A percentile compares a stretch with the other conserved stretches of the same genome.
phyloP scores from a whole-genome alignment of 1,140 invertebrate species.

The Drosophila oshimai region DNA sequence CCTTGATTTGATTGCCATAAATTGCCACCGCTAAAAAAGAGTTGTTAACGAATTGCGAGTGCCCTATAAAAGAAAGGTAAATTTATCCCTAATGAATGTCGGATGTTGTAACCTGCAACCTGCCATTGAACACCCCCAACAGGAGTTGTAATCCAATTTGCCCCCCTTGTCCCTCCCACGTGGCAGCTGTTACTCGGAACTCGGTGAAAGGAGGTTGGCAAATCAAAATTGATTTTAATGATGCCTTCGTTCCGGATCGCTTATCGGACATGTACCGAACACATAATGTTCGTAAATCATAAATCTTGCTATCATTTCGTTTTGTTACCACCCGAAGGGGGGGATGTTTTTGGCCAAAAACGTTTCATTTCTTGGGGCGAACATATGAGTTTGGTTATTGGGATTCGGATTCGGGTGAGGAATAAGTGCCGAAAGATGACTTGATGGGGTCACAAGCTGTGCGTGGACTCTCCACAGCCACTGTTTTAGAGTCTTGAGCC shows the following conservation, averaged over 20 bases:
- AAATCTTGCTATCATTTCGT: slow-evolving; percentile 65
- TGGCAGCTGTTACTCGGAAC: slow-evolving; percentile 22
- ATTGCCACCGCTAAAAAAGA: slow-evolving; percentile 18
- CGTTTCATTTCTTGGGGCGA: slow-evolving; percentile 23
- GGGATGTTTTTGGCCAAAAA: slow-evolving; percentile 31
- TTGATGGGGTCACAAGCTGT: slow-evolving; percentile 22
- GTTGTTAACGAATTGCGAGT: slow-evolving; percentile 25
- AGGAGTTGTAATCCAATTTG: slow-evolving; percentile 18
- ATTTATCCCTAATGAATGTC: slow-evolving; percentile 42
- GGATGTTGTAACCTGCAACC: slow-evolving; percentile 34
- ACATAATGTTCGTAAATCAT: slow-evolving; percentile 66
- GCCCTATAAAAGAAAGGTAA: slow-evolving; percentile 25
- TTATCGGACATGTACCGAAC: slow-evolving; percentile 43
- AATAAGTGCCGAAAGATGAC: slow-evolving; percentile 42
- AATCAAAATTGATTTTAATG: slow-evolving; percentile 71
- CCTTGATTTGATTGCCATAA: slow-evolving; percentile 21
- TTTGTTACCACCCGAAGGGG: slow-evolving; percentile 24
- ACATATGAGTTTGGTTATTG: not conserved
- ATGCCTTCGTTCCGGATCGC: slow-evolving; percentile 32
- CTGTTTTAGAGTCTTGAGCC: slow-evolving; percentile 25
- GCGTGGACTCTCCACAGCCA: slow-evolving; percentile 33
- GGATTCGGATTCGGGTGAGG: slow-evolving; percentile 29
- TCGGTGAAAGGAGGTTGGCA: slow-evolving; percentile 44
- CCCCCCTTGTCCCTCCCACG: not conserved
- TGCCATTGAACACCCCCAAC: slow-evolving; percentile 38